Base-by-base conservation (phyloP, 1,140 invertebrate species). In the Charaxes varanes region DNA sequence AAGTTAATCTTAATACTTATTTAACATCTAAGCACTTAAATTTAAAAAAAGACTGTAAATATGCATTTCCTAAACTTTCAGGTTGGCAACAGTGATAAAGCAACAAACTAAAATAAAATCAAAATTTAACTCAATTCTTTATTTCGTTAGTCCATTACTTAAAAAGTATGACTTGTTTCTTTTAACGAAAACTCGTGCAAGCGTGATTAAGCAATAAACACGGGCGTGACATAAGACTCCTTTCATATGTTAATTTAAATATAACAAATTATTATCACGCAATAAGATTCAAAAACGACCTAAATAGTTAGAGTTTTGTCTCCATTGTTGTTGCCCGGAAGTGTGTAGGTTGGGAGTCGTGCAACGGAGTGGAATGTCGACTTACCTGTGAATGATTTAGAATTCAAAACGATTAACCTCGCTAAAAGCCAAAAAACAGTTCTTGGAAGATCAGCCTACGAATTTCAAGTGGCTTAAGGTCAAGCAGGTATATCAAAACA, bases 331-430 rank as follows among this genome's bases (percentile, higher is more conserved):
- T 28, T 47, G 43, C 54, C 70, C 70, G 70, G 67, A 71, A 63
- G 45, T 48, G 62, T 47, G 70, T 74, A 56, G 70, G 70, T 27
- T 50, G 49, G 34, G 46, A 46, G 35, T 26, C 43, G 38, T 57
- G 68, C 69, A 73, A 68, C 66, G 50, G 48, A 27, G 44, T 50
- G 51, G 66, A 70, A 70, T 71, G 70, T 61, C 56, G 60, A 36
- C 26, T 10, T 34, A 40, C 30, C 30, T 40, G 30, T 24, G 37
- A 27, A 7, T 13, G 6, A 28, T 41, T 37, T 40, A 31, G 17
- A 36, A 24, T 38, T 42, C 33, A 17, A 14, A 41, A 13, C 35
- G 40, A 53, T 48, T 41, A 31, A 27, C 17, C 40, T 53, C 45
- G 11, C 18, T 42, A 17, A 33, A 32, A 33, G 41, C 42, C 32